Evolutionary conservation across 1,140 invertebrate species (phyloP).

Genomic region (Calephelis virginiensis): DNA sequence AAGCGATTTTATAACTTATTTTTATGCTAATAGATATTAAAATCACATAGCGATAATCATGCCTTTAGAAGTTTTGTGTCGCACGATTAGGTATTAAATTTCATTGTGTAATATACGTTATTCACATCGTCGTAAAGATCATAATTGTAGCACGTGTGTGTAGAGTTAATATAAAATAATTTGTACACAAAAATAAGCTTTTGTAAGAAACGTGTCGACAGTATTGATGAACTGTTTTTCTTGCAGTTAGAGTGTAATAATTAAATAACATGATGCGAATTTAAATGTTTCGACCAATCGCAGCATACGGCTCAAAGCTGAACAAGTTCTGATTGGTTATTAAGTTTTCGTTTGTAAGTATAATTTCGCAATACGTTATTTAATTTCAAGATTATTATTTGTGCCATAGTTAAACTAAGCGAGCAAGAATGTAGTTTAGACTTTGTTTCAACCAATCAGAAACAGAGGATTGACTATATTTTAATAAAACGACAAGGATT

Average conservation of each 20-base stretch:
- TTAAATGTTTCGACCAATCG: neutral
- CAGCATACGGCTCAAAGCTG: neutral
- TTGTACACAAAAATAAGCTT: constrained; percentile 39
- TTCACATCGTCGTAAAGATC: constrained; percentile 25
- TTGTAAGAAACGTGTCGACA: constrained; percentile 25
- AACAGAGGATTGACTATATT: neutral
- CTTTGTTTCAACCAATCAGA: constrained; percentile 1
- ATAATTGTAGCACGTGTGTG: constrained; percentile 34
- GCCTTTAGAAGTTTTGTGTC: constrained; percentile 26
- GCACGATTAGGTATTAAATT: constrained; percentile 30
- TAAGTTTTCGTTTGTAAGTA: neutral
- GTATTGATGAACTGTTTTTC: constrained; percentile 28
- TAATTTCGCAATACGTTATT: constrained; percentile 4
- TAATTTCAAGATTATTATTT: neutral
- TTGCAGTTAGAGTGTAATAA: constrained; percentile 19
- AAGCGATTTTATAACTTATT: constrained; percentile 35
- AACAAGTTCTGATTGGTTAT: neutral
- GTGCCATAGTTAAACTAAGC: constrained; percentile 8
- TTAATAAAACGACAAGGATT: too few relatives aligned
- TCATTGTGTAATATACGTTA: constrained; percentile 31
- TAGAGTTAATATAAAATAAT: constrained; percentile 30
- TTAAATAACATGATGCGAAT: neutral
- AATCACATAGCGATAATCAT: constrained; percentile 22
- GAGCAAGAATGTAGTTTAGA: neutral
- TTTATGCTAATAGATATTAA: constrained; percentile 26